phyloP scores from a whole-genome alignment of 2,888 invertebrate genomes.

The Macrosoma leucophasiata region DNA sequence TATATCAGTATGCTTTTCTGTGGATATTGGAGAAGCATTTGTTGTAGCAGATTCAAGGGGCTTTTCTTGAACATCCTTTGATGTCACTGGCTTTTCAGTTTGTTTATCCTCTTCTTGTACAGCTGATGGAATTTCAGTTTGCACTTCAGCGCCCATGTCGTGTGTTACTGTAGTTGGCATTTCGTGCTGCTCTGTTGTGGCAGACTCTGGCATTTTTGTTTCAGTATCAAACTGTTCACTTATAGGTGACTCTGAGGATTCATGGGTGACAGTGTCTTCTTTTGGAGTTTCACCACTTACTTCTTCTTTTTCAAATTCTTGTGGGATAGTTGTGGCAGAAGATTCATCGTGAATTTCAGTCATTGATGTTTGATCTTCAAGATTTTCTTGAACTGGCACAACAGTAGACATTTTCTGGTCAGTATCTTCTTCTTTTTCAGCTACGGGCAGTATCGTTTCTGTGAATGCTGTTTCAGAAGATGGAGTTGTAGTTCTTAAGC shows the following conservation, averaged over 20 bases:
- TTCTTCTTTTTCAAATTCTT: too few species aligned
- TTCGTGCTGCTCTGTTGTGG: slow-evolving; percentile 3
- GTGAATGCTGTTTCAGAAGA: background rate
- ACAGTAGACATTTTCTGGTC: too few species aligned
- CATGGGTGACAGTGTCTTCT: too few species aligned
- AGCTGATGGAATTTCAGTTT: slow-evolving; percentile 8
- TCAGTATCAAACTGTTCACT: too few species aligned
- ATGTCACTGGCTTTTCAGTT: slow-evolving; percentile 6
- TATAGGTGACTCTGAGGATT: too few species aligned
- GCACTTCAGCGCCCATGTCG: slow-evolving; percentile 1
- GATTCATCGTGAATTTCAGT: too few species aligned
- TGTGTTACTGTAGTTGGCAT: background rate
- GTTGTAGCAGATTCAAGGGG: slow-evolving; percentile 3
- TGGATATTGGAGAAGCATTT: slow-evolving; percentile 1
- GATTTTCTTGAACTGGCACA: too few species aligned
- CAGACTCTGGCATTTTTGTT: too few species aligned
- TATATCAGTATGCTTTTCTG: slow-evolving; percentile 6
- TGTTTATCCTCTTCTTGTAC: slow-evolving; percentile 7
- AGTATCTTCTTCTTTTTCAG: background rate
- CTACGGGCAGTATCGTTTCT: background rate
- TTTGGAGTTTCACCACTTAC: too few species aligned
- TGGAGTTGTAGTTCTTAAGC: background rate
- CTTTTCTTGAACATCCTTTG: too few species aligned
- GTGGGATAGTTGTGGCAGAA: too few species aligned
- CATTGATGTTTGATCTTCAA: too few species aligned